Conservation (phyloP, 2,888 invertebrate genomes). For the Phoenoteleia sp. region DNA sequence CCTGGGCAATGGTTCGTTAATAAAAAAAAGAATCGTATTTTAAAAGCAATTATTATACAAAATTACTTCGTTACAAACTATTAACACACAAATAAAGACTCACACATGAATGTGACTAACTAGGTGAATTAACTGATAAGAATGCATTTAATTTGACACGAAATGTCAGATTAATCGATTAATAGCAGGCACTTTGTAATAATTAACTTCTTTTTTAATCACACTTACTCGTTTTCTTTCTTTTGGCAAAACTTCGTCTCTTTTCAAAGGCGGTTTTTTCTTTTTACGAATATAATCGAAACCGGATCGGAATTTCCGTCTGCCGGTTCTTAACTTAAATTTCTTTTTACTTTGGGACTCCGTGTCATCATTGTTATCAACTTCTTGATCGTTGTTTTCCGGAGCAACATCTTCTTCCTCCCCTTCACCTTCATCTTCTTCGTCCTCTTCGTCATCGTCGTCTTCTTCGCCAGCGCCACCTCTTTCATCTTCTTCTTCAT, state of each 20-base stretch:
- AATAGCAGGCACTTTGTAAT: too few relatives aligned
- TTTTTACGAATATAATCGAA: slow-evolving; percentile 97
- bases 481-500: slow-evolving; percentile 84
- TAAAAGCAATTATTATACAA: too few relatives aligned
- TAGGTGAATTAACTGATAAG: too few relatives aligned
- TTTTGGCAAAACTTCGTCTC: slow-evolving; percentile 87
- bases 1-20: too few relatives aligned
- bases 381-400: slow-evolving; percentile 85
- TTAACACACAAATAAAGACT: too few relatives aligned
- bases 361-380: slow-evolving; percentile 75
- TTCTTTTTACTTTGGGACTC: slow-evolving; percentile 87
- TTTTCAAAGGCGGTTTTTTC: slow-evolving; percentile 91
- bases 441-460: slow-evolving; percentile 85
- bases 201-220: too few relatives aligned
- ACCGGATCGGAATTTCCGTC: slow-evolving; percentile 93
- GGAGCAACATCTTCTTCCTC: slow-evolving; percentile 80
- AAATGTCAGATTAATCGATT: too few relatives aligned
- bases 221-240: slow-evolving; percentile 86
- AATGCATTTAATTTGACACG: too few relatives aligned
- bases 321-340: slow-evolving; percentile 89
- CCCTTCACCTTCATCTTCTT: slow-evolving; percentile 74
- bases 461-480: slow-evolving; percentile 86
- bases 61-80: too few relatives aligned
- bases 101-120: too few relatives aligned
- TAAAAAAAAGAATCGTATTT: too few relatives aligned